Percentiles rank a stretch among this genome's conserved stretches.
phyloP scores from a whole-genome alignment of 1,140 invertebrate genomes.

The Musca vetustissima region DNA sequence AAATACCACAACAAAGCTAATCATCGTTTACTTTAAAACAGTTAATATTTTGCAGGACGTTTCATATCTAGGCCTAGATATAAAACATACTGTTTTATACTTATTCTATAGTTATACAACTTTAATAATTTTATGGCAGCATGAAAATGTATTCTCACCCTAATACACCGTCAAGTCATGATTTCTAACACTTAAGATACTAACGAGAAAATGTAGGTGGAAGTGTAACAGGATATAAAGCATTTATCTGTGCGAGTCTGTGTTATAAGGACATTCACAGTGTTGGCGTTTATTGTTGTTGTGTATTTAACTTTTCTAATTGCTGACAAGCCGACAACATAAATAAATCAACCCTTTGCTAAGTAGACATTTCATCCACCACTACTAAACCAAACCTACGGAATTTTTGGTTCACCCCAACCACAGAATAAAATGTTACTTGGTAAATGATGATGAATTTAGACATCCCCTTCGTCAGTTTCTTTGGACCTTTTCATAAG shows the following conservation, averaged over 20 bases:
- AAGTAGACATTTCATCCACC: background rate
- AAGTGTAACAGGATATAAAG: background rate
- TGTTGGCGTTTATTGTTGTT: slow-evolving; percentile 5
- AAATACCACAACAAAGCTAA: no score
- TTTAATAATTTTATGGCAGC: no score
- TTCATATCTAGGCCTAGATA: no score
- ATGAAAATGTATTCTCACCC: no score
- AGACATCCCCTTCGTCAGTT: slow-evolving; percentile 1
- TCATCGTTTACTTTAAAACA: no score
- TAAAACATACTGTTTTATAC: no score
- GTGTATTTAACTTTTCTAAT: slow-evolving; percentile 50
- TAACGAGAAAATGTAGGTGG: slow-evolving; percentile 8
- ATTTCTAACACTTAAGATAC: background rate
- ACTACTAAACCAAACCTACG: background rate
- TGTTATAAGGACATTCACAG: slow-evolving; percentile 1
- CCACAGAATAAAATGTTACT: background rate
- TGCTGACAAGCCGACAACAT: slow-evolving; percentile 49
- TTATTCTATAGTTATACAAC: no score
- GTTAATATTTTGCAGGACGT: no score
- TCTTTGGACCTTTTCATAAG: no score
- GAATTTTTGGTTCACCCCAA: background rate
- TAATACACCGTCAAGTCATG: no score
- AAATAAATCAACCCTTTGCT: slow-evolving; percentile 41
- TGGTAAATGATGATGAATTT: slow-evolving; percentile 15
- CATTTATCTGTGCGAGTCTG: background rate